Conservation (phyloP, 1,140 invertebrate genomes). For the Cotesia chilonis region DNA sequence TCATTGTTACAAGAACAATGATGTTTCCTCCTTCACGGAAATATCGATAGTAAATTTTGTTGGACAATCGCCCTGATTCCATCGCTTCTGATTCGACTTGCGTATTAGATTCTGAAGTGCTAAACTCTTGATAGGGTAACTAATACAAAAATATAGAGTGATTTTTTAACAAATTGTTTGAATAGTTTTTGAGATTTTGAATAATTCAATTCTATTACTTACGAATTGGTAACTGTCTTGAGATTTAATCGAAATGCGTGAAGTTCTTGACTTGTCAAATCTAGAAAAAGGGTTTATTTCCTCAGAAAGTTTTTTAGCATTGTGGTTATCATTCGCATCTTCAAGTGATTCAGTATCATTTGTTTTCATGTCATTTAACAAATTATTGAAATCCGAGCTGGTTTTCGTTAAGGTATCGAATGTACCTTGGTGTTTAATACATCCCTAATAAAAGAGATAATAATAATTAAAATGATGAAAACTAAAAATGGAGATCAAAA, state of each 20-base stretch:
- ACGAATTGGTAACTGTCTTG: slow-evolving; percentile 35
- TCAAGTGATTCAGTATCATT: slow-evolving; percentile 40
- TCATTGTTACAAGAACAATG: slow-evolving; percentile 67
- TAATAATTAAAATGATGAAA: background rate
- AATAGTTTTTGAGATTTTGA: background rate
- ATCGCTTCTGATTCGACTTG: slow-evolving; percentile 49
- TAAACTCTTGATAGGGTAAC: slow-evolving; percentile 16
- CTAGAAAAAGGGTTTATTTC: background rate
- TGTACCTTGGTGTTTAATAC: slow-evolving; percentile 67
- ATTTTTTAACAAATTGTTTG: too few species aligned
- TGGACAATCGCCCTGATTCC: slow-evolving; percentile 68
- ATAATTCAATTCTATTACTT: slow-evolving; percentile 3
- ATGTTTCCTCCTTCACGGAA: slow-evolving; percentile 73
- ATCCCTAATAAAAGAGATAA: slow-evolving; percentile 61
- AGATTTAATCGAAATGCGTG: slow-evolving; percentile 31
- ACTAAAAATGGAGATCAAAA: too few species aligned
- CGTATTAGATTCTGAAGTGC: background rate
- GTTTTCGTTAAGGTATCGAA: slow-evolving; percentile 67
- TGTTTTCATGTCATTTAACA: slow-evolving; percentile 45
- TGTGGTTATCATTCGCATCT: background rate
- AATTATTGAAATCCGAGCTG: slow-evolving; percentile 66
- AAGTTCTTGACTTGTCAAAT: background rate
- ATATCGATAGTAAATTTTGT: slow-evolving; percentile 72
- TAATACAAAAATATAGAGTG: background rate
- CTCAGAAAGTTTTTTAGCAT: background rate